Base-by-base conservation (phyloP, 2,888 invertebrate species). In the Clanis bilineata region DNA sequence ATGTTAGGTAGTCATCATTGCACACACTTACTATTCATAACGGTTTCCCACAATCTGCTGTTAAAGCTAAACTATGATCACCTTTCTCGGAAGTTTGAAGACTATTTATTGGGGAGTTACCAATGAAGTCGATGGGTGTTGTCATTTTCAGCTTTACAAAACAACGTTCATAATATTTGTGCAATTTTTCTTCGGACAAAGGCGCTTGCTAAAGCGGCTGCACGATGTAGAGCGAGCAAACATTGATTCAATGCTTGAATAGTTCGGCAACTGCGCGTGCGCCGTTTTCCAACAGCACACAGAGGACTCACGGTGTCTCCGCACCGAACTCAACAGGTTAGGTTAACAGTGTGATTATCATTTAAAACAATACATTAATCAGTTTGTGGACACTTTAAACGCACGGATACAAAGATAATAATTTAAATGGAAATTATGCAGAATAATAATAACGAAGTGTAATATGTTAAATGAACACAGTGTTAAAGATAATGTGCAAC, bases 191-290 rank as follows among this genome's bases (percentile, higher is more conserved):
- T 21, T 56, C 36, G 56, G 45, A 56, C 55, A 59, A 60, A 62
- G 61, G 56, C 61, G 63, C 63, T 63, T 66, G 58, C 61, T 64
- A 66, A 69, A 73, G 69, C 67, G 69, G 67, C 62, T 65, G 63
- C 61, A 62, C 66, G 63, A 74, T 73, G 73, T 79, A 65, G 76
- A 79, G 67, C 78, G 68, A 67, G 62, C 77, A 74, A 80, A 82
- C 77, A 74, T 73, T 73, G 72, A 80, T 75, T 80, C 79, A 77
- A 73, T 74, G 72, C 71, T 75, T 77, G 73, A 76, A 72, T 74
- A 73, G 70, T 63, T 73, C 64, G 65, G 58, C 57, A 64, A 65
- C 67, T 69, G 64, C 62, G 61, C 67, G 62, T 69, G 61, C 47
- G 44, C 55, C 60, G 76, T 78, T 64, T 82, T 79, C 75, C 80